Evolutionary conservation across 2,797 vertebrate genomes (phyloP), one percentile per base, ranked within the genome.

Genomic region (Chromobotia macracanthus): DNA sequence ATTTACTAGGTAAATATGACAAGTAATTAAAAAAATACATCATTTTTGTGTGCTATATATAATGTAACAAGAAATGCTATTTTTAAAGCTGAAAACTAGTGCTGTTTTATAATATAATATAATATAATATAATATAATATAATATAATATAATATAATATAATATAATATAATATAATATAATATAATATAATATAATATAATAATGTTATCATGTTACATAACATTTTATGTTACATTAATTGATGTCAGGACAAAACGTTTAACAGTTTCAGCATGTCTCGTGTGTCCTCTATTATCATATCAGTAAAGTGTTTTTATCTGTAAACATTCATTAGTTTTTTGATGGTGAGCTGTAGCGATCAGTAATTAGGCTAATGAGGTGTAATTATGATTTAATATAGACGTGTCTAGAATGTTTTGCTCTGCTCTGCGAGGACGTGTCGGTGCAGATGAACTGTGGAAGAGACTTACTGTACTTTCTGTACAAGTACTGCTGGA

Each of bases 291-390:
- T 69, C 5, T 53, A 4, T 73, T 56, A 73, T 77, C 61, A 28
- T 58, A 56, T 25, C 46, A 70, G 3, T 61, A 21, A 15, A 9
- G 50, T 31, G 44, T 68, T 73, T 65, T 44, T 66, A 50, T 35
- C 46, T 71, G 68, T 77, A 80, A 64, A 64, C 38, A 77, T 63
- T 75, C 64, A 75, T 75, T 81, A 65, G 13, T 25, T 58, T 31
- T 51, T 15, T 53, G 75, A 75, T 65, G 21, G 58, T 38, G 64
- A 67, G 53, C 53, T 79, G 61, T 38, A 83, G 16, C 65, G 55
- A 79, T 72, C 35, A 46, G 65, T 69, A 69, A 82, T 82, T 66
- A 75, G 81, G 73, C 68, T 80, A 74, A 83, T 74, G 75, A 66
- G 64, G 55, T 18, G 15, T 69, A 82, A 78, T 78, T 69, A 78